Evolutionary conservation across 2,113 vertebrate genomes (phyloP).

Genomic region (Dolichallabes microphthalmus): DNA sequence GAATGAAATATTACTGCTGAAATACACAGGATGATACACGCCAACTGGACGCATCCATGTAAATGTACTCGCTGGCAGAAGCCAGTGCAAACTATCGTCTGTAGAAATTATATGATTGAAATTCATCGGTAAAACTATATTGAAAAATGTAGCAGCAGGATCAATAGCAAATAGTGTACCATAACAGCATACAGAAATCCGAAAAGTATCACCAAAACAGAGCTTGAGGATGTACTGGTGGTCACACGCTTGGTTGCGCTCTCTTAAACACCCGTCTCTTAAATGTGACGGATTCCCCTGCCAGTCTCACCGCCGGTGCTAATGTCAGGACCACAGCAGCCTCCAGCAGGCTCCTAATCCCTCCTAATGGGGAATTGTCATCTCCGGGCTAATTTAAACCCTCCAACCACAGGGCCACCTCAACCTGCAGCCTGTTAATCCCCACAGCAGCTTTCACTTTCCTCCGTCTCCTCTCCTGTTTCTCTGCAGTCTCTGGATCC

Average conservation of each 20-base stretch:
- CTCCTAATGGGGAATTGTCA: conserved; percentile 81
- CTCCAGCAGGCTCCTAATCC: conserved; percentile 79
- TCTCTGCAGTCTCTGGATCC: conserved; percentile 32
- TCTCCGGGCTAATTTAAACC: conserved; percentile 79
- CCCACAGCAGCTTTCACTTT: conserved; percentile 63
- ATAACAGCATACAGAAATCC: background rate
- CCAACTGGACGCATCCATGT: background rate
- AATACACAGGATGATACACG: background rate
- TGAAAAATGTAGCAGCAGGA: background rate
- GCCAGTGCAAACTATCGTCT: background rate
- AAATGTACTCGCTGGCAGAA: background rate
- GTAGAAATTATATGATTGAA: background rate
- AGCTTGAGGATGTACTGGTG: conserved; percentile 50
- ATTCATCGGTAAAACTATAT: background rate
- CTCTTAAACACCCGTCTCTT: conserved; percentile 68
- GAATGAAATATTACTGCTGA: background rate
- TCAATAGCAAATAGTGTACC: background rate
- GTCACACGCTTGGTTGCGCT: background rate
- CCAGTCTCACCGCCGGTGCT: conserved; percentile 66
- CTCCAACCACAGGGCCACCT: conserved; percentile 73
- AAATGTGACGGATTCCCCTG: conserved; percentile 74
- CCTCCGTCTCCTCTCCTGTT: conserved; percentile 53
- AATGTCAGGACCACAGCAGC: conserved; percentile 59
- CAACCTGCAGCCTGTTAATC: conserved; percentile 74
- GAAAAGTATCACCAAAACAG: conserved; percentile 33